phyloP scores from a whole-genome alignment of 1,140 invertebrate genomes.

The Andrena cerasifolii region DNA sequence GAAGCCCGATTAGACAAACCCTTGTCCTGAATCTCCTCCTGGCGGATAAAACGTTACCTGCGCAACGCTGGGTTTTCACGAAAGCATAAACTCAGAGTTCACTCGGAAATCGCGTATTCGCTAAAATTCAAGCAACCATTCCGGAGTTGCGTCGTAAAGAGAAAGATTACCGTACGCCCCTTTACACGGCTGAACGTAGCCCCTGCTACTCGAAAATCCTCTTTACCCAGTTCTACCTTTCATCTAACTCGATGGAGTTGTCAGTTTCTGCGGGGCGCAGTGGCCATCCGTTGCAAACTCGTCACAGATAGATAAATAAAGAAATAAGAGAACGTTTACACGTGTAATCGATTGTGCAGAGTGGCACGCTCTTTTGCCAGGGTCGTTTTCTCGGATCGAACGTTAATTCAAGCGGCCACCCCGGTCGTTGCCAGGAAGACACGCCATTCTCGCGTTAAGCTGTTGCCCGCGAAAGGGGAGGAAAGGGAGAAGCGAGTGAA shows the following conservation, averaged over 20 bases:
- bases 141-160: constrained; percentile 3
- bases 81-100: constrained; percentile 15
- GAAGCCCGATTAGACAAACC: not conserved
- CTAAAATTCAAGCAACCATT: constrained; percentile 19
- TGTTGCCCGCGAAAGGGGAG: constrained; percentile 20
- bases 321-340: too few relatives aligned
- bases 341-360: constrained; percentile 40
- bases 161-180: not conserved
- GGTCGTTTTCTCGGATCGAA: constrained; percentile 40
- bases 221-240: not conserved
- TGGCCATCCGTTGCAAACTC: not conserved
- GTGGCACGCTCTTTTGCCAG: constrained; percentile 20
- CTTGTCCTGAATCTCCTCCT: not conserved
- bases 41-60: not conserved
- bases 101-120: not conserved
- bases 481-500: constrained; percentile 9
- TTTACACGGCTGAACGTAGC: not conserved
- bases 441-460: constrained; percentile 59
- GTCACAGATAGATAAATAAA: not conserved
- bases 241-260: not conserved
- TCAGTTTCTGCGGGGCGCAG: not conserved
- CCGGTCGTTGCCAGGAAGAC: constrained; percentile 52
- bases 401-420: constrained; percentile 57
- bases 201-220: not conserved
- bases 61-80: not conserved